phyloP scores from a whole-genome alignment of 2,888 invertebrate genomes.

The Drosophila mettleri region DNA sequence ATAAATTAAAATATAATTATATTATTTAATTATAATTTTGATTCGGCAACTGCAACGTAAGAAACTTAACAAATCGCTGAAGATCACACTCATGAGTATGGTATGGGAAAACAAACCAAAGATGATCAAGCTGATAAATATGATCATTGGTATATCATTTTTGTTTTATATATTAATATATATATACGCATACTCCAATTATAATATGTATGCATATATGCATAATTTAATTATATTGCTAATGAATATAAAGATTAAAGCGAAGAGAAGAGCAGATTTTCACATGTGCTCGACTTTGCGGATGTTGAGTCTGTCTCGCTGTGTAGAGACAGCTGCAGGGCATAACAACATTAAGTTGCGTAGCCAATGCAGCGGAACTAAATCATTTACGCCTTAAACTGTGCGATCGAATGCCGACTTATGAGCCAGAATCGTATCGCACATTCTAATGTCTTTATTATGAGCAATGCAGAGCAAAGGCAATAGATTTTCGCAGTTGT shows the following conservation, averaged over 20 bases:
- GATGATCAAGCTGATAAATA: no score
- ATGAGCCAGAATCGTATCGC: slow-evolving; percentile 50
- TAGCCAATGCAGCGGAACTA: slow-evolving; percentile 75
- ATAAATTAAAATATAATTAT: no score
- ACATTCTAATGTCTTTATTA: slow-evolving; percentile 80
- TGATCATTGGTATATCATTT: no score
- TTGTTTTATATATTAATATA: no score
- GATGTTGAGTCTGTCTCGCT: slow-evolving; percentile 51
- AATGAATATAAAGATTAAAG: background rate
- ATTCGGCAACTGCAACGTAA: no score
- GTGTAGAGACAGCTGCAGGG: slow-evolving; percentile 8
- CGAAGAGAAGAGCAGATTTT: background rate
- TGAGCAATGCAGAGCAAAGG: slow-evolving; percentile 71
- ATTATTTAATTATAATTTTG: no score
- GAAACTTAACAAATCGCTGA: no score
- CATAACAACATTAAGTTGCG: slow-evolving; percentile 40
- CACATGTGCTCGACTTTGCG: slow-evolving; percentile 54
- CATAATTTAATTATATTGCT: background rate
- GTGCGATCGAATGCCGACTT: slow-evolving; percentile 39
- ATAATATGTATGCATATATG: no score
- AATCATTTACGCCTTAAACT: slow-evolving; percentile 70
- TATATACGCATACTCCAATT: no score
- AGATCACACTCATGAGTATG: no score
- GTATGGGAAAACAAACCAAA: no score
- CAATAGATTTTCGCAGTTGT: slow-evolving; percentile 42